Percentiles rank a stretch among this genome's conserved stretches.
These are phyloP conservation scores for Actinostola sp. DNA, from an alignment of 92 coral and sea anemone species.

Conservation along the genomic window DNA sequence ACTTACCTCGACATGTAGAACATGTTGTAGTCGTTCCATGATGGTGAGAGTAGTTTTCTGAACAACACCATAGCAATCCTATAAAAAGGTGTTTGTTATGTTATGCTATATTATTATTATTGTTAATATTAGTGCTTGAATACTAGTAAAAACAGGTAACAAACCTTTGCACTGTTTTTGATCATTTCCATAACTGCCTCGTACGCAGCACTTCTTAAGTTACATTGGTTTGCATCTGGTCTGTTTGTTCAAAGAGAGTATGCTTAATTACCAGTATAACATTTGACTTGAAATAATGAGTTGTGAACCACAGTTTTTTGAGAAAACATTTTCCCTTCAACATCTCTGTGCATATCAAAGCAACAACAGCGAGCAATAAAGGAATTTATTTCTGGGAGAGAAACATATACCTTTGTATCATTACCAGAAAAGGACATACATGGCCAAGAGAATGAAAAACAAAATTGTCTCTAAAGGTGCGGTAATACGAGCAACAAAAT, in stretches of 20 bases:
- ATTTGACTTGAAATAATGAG: too few relatives aligned
- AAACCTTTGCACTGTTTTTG: constrained; percentile 95
- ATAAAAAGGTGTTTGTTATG: not conserved
- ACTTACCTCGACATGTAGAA: constrained; percentile 75
- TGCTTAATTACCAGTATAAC: too few relatives aligned
- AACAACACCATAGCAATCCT: constrained; percentile 92
- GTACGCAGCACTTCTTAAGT: constrained; percentile 96
- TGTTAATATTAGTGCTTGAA: not conserved
- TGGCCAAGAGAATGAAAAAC: too few relatives aligned
- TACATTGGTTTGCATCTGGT: constrained; percentile 86
- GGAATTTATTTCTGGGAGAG: too few relatives aligned
- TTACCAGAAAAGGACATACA: too few relatives aligned
- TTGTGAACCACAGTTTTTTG: too few relatives aligned
- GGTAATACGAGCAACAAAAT: too few relatives aligned
- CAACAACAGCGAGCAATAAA: too few relatives aligned
- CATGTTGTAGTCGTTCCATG: constrained; percentile 81
- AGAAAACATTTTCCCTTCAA: too few relatives aligned
- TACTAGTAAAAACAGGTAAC: not conserved
- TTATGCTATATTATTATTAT: not conserved
- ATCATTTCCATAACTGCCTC: constrained; percentile 99
- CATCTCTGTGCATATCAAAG: too few relatives aligned
- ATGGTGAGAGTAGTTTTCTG: constrained; percentile 86
- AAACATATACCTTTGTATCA: too few relatives aligned
- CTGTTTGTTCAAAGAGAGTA: constrained; percentile 28
- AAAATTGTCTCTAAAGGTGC: too few relatives aligned